Base-by-base conservation (phyloP, 2,888 invertebrate species). In the Ashinkailepas kermadecensis region DNA sequence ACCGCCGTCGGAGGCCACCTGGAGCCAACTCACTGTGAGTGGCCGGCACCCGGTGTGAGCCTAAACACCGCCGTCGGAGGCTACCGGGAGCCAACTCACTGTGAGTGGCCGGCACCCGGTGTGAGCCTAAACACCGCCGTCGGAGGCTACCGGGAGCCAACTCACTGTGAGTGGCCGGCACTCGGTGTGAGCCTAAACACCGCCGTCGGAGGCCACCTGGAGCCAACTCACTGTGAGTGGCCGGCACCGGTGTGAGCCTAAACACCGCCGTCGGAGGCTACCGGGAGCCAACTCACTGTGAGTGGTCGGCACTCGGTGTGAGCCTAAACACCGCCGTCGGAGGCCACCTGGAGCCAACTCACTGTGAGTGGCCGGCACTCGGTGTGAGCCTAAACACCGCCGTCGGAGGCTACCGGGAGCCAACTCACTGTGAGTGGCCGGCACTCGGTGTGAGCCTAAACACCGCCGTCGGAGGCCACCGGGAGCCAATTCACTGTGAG, bases 1-100 rank as follows among this genome's bases (percentile, higher is more conserved):
- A 39, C 2, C 39, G 39, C 39, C 2, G 39, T 39, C 39, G 39
- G 39, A 1, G 39, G 39, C 39, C 4, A 39, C 39, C 39, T 39
- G n/a, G n/a, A n/a, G n/a, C n/a, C 81, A 96, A 95, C 83, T 96
- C 97, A 6, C 89, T 99, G 98, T 98, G 90, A 94, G 96, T 92
- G 86, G 84, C 59, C 65, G 39, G 39, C 39, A 39, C 39, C 39
- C 39, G 4, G 39, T 39, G 39, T 39, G 39, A 39, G 39, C 39
- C 39, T 39, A 39, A 39, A 39, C 39, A 39, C 2, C 39, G 39
- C 39, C 2, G 39, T 39, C 39, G 39, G 39, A 1, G 39, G 39
- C 39, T 39, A 39, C 39, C 39, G 1, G n/a, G n/a, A n/a, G n/a
- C n/a, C 81, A 96, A 95, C 83, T 96, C 97, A 6, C 89, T 99